A percentile compares a stretch with the other conserved stretches of the same genome.
Conservation (phyloP, 2,113 vertebrate genomes). For the Zosterops borbonicus region DNA sequence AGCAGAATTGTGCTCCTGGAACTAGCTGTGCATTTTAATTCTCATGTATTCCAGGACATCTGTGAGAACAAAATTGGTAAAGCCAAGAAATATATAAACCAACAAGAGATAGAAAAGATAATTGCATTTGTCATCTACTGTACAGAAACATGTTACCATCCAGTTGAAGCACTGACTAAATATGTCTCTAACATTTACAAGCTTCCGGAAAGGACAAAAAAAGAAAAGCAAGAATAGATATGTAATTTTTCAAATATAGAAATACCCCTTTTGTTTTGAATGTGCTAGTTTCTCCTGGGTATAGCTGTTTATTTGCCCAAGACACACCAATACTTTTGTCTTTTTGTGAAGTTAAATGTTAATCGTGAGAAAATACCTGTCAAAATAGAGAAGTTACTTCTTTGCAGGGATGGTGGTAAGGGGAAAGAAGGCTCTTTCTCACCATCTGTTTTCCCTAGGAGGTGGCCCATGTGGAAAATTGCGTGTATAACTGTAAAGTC, state of each 20-base stretch:
- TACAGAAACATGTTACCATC: background rate
- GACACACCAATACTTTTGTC: background rate
- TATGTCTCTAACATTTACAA: conserved; percentile 30
- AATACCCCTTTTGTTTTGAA: background rate
- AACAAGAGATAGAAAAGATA: background rate
- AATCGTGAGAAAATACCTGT: conserved; percentile 33
- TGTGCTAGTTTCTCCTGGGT: background rate
- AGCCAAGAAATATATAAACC: background rate
- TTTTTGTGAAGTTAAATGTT: conserved; percentile 12
- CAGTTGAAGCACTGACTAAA: conserved; percentile 10
- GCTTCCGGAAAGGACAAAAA: background rate
- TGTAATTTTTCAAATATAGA: background rate
- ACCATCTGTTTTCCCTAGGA: conserved; percentile 56
- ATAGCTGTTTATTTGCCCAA: background rate
- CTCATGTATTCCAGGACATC: background rate
- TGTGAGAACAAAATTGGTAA: background rate
- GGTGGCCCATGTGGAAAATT: conserved; percentile 33
- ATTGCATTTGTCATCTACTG: conserved; percentile 24
- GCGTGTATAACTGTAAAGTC: conserved; percentile 8
- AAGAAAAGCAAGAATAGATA: background rate
- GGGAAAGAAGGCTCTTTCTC: conserved; percentile 10
- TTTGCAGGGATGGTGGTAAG: background rate
- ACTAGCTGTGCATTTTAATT: conserved; percentile 2
- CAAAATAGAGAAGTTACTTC: conserved; percentile 11
- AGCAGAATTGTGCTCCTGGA: background rate